Base-by-base conservation (phyloP, 2,113 vertebrate genomes). In the Pholis gunnellus region DNA sequence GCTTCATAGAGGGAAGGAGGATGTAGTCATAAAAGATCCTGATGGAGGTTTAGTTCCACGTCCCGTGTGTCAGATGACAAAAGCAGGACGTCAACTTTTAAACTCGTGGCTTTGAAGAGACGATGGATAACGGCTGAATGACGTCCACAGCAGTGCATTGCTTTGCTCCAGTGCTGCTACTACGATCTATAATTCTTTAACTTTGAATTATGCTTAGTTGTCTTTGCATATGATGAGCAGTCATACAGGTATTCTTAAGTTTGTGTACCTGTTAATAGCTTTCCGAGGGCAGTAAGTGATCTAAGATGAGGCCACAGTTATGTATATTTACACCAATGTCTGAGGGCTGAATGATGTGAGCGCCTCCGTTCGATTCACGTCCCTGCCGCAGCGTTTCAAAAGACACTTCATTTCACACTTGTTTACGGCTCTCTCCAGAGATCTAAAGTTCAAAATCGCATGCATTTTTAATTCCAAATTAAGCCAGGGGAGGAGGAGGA, bases 401-500 rank as follows among this genome's bases (percentile, higher is more conserved):
- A 90, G 91, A 91, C 89, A 89, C 90, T 92, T 93, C 60, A 91
- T 93, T 92, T 93, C 92, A 89, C 87, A 91, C 92, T 93, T 94
- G 94, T 95, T 95, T 94, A 95, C 88, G 81, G 79, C 88, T 79
- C 90, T 88, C 86, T 91, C 84, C 52, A 15, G 83, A 93, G 92
- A 93, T 92, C 87, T 89, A 78, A 92, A 92, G 88, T 93, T 94
- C 89, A 86, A 84, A 90, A 93, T 88, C 82, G 34, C 88, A 91
- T 91, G 89, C 88, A 92, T 94, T 94, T 94, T 94, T 94, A 94
- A 96, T 94, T 94, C 92, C 73, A 92, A 92, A 94, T 94, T 94
- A 95, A 95, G 88, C 92, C 90, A 76, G 68, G 71, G 70, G 72
- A 70, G 73, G 18, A 79, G 74, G 34, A 15, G 71, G 25, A 67